These are phyloP conservation scores for Microctonus hyperodae DNA, from an alignment of 2,888 invertebrate species.

Conservation along the genomic window DNA sequence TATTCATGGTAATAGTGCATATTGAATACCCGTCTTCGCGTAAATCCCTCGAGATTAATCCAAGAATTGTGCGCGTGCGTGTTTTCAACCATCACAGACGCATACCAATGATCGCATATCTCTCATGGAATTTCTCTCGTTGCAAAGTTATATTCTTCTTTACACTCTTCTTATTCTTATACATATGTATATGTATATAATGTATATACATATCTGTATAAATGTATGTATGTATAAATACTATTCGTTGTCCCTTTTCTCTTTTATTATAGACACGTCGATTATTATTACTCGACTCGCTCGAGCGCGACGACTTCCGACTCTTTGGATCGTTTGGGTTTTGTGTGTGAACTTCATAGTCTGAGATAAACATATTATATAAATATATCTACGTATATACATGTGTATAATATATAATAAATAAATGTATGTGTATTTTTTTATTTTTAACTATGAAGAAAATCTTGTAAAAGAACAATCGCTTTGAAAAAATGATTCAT, in stretches of 20 bases:
- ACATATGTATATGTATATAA: not conserved
- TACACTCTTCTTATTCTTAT: conserved; percentile 23
- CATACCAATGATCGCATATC: conserved; percentile 43
- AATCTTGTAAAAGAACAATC: not conserved
- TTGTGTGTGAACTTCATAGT: not conserved
- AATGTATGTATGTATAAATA: not conserved
- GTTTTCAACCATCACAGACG: conserved; percentile 41
- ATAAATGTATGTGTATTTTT: too few species aligned
- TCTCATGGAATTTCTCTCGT: conserved; percentile 36
- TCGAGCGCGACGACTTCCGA: conserved; percentile 38
- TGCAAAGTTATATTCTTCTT: conserved; percentile 29
- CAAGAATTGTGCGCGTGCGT: conserved; percentile 38
- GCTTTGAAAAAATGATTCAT: not conserved
- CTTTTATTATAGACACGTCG: conserved; percentile 28
- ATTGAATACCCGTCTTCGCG: conserved; percentile 23
- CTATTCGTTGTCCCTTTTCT: conserved; percentile 1
- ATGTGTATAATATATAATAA: not conserved
- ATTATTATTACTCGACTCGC: conserved; percentile 35
- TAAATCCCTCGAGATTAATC: conserved; percentile 38
- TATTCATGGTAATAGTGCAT: conserved; percentile 19
- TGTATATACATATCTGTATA: not conserved
- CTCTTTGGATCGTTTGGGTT: conserved; percentile 13
- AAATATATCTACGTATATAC: not conserved
- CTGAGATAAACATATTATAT: not conserved
- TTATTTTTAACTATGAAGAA: too few species aligned